These are phyloP conservation scores for Drosophila busckii DNA, from an alignment of 1,140 invertebrate genomes.

Conservation along the genomic window DNA sequence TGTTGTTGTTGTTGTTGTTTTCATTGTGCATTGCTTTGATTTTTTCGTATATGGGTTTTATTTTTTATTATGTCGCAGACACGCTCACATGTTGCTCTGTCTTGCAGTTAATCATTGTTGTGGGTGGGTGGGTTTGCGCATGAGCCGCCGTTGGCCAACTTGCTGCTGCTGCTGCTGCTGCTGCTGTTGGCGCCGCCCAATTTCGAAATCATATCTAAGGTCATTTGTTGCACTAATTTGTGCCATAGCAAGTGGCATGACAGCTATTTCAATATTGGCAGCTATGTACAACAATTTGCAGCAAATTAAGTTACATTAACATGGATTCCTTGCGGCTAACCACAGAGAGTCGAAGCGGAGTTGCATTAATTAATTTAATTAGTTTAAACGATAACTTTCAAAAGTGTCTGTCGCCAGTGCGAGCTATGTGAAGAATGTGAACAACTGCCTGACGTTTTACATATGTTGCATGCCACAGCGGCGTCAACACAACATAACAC, in stretches of 20 bases:
- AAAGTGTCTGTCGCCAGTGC: slow-evolving; percentile 12
- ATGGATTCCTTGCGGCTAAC: slow-evolving; percentile 28
- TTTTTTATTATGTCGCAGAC: slow-evolving; percentile 45
- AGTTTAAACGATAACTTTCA: slow-evolving; percentile 30
- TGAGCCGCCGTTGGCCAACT: slow-evolving; percentile 62
- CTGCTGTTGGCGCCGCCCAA: slow-evolving; percentile 43
- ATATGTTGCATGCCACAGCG: slow-evolving; percentile 38
- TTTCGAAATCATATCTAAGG: slow-evolving; percentile 76
- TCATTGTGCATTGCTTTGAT: too few species aligned
- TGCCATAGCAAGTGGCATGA: slow-evolving; percentile 23
- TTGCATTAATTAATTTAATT: slow-evolving; percentile 40
- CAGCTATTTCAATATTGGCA: slow-evolving; percentile 31
- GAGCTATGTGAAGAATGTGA: slow-evolving; percentile 24
- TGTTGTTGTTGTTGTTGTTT: slow-evolving; percentile 33
- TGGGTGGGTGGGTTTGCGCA: slow-evolving; percentile 70
- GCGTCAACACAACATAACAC: background rate
- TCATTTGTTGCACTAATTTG: slow-evolving; percentile 72
- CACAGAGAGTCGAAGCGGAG: slow-evolving; percentile 1
- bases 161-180: slow-evolving; percentile 12
- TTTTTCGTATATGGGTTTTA: too few species aligned
- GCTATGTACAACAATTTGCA: slow-evolving; percentile 13
- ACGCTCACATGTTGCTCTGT: slow-evolving; percentile 71
- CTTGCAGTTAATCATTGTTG: slow-evolving; percentile 74
- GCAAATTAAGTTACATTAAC: slow-evolving; percentile 44
- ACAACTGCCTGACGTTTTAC: slow-evolving; percentile 39